A percentile compares a stretch with the other conserved stretches of the same genome.
These are phyloP conservation scores for Drosophila kambysellisi DNA, from an alignment of 2,888 invertebrate genomes.

Conservation along the genomic window DNA sequence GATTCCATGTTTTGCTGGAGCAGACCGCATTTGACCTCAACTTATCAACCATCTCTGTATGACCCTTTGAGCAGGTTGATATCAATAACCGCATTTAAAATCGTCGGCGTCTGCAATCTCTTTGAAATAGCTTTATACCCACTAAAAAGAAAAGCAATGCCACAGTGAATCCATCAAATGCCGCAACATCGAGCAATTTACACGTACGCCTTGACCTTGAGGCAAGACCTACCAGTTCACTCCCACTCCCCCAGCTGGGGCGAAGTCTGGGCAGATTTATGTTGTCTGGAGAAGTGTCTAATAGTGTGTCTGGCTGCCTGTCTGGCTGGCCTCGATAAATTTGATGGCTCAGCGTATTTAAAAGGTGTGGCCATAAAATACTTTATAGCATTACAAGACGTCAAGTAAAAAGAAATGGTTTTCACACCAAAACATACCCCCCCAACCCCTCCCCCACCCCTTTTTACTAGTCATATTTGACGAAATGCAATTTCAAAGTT, in stretches of 20 bases:
- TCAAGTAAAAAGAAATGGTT: slow-evolving; percentile 27
- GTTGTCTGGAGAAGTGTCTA: slow-evolving; percentile 59
- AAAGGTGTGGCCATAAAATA: slow-evolving; percentile 52
- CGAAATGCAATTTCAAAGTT: slow-evolving; percentile 73
- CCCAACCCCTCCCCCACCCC: too few species aligned
- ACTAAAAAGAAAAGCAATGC: slow-evolving; percentile 11
- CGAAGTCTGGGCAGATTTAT: slow-evolving; percentile 58
- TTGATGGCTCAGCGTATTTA: slow-evolving; percentile 46
- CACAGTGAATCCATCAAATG: slow-evolving; percentile 51
- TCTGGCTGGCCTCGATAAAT: slow-evolving; percentile 59
- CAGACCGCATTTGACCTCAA: neutral
- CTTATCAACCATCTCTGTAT: neutral
- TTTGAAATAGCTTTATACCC: slow-evolving; percentile 21
- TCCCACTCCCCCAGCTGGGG: neutral
- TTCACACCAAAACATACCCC: neutral
- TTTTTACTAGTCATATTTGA: neutral
- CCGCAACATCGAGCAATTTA: slow-evolving; percentile 47
- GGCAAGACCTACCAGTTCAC: slow-evolving; percentile 15
- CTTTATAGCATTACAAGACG: slow-evolving; percentile 53
- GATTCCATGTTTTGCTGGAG: neutral
- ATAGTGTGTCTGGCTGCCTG: slow-evolving; percentile 41
- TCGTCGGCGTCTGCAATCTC: slow-evolving; percentile 12
- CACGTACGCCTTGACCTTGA: slow-evolving; percentile 74
- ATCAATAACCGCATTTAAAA: slow-evolving; percentile 2
- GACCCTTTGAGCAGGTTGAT: too few species aligned